Percentiles rank a stretch among this genome's conserved stretches.
These are phyloP conservation scores for Euclidia mi DNA, from an alignment of 2,888 invertebrate genomes.

Conservation along the genomic window DNA sequence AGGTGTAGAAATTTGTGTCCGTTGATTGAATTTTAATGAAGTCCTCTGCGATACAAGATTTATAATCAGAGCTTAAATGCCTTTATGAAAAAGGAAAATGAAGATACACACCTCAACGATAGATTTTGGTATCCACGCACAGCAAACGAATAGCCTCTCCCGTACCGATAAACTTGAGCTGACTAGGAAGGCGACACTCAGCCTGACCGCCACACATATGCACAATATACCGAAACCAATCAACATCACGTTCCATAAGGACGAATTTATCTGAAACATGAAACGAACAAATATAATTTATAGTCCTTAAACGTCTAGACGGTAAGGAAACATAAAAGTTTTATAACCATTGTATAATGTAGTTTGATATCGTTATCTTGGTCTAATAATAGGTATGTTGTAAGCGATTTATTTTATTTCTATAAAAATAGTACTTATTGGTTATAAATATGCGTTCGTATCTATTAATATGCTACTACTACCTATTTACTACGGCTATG, in stretches of 20 bases:
- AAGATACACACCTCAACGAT: constrained; percentile 90
- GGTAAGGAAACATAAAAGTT: not conserved
- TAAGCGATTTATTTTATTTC: too few relatives aligned
- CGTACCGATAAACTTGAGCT: constrained; percentile 86
- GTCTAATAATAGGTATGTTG: too few relatives aligned
- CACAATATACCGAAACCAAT: constrained; percentile 78
- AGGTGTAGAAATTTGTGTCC: too few relatives aligned
- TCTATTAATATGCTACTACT: too few relatives aligned
- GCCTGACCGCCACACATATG: constrained; percentile 71
- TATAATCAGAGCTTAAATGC: too few relatives aligned
- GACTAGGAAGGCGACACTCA: constrained; percentile 68
- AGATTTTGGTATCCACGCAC: constrained; percentile 93
- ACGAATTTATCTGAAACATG: constrained; percentile 69
- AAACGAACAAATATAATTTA: not conserved
- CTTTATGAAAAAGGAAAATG: not conserved
- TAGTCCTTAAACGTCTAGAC: not conserved
- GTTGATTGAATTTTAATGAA: too few relatives aligned
- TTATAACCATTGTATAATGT: not conserved
- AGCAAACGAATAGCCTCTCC: constrained; percentile 91
- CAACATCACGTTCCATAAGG: constrained; percentile 68
- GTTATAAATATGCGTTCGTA: too few relatives aligned
- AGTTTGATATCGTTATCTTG: not conserved
- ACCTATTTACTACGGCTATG: too few relatives aligned
- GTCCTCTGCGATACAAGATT: too few relatives aligned
- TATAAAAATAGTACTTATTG: too few relatives aligned